phyloP scores from a whole-genome alignment of 2,888 invertebrate genomes.

The Heliconius sara region DNA sequence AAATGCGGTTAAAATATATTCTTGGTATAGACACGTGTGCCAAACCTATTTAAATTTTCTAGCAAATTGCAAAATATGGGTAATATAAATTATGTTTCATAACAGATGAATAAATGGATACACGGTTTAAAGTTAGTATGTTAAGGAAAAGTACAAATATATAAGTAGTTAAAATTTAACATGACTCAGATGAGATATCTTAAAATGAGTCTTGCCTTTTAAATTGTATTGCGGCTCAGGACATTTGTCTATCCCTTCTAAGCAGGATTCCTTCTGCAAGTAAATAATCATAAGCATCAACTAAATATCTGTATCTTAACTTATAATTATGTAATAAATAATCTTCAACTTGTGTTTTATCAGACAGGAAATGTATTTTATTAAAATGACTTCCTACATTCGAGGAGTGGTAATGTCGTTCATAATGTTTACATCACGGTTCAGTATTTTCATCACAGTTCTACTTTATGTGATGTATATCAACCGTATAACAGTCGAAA shows the following conservation, averaged over 20 bases:
- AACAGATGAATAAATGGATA: too few relatives aligned
- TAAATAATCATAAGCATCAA: neutral
- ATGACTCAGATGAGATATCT: too few relatives aligned
- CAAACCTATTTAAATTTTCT: too few relatives aligned
- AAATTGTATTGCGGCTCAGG: too few relatives aligned
- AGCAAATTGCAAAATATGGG: too few relatives aligned
- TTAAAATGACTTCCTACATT: constrained; percentile 81
- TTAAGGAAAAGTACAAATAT: too few relatives aligned
- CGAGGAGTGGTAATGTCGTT: constrained; percentile 84
- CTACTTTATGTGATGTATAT: constrained; percentile 85
- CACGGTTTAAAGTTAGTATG: too few relatives aligned
- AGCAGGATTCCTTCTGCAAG: neutral
- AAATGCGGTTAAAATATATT: too few relatives aligned
- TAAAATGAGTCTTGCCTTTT: neutral
- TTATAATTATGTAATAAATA: neutral
- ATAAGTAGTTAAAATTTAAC: too few relatives aligned
- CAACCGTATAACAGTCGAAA: constrained; percentile 86
- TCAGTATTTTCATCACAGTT: constrained; percentile 89
- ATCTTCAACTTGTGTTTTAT: neutral
- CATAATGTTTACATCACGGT: constrained; percentile 86
- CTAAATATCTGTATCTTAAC: too few relatives aligned
- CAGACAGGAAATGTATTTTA: constrained; percentile 72
- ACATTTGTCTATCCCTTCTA: neutral
- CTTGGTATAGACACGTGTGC: too few relatives aligned
- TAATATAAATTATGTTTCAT: too few relatives aligned